Percentiles rank a stretch among this genome's conserved stretches.
phyloP scores from a whole-genome alignment of 1,140 invertebrate species.

The Lanistes nyassanus region DNA sequence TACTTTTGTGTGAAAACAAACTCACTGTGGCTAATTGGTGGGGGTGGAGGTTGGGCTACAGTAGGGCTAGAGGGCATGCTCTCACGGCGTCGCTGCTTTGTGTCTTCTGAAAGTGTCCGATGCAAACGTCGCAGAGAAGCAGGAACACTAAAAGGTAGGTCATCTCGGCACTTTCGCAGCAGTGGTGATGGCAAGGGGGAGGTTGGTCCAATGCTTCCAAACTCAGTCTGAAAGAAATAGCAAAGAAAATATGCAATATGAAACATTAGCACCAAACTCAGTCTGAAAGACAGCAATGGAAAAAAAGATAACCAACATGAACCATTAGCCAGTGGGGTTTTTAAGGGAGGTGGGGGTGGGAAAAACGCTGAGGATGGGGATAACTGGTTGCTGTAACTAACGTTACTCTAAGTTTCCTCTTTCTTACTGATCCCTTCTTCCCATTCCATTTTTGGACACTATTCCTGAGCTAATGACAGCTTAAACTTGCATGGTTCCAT shows the following conservation, averaged over 20 bases:
- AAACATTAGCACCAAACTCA: too few species aligned
- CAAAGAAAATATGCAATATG: constrained; percentile 2
- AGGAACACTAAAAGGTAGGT: constrained; percentile 56
- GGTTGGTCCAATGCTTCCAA: constrained; percentile 45
- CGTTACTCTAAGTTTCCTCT: too few species aligned
- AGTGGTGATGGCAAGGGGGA: constrained; percentile 53
- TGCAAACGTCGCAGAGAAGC: constrained; percentile 62
- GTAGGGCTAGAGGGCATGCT: constrained; percentile 65
- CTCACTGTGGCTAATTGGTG: constrained; percentile 51
- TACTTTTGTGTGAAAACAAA: too few species aligned
- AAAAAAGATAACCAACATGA: constrained; percentile 3
- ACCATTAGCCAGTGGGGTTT: too few species aligned
- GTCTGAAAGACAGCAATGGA: constrained; percentile 50
- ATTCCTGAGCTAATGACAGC: too few species aligned
- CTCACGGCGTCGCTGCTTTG: constrained; percentile 60
- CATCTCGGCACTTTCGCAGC: constrained; percentile 53
- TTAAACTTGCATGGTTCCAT: too few species aligned
- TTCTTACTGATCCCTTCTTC: too few species aligned
- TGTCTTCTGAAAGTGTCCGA: constrained; percentile 67
- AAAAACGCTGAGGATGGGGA: too few species aligned
- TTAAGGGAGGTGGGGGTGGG: too few species aligned
- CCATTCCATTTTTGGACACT: too few species aligned
- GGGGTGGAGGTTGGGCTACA: constrained; percentile 30
- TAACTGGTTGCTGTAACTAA: too few species aligned
- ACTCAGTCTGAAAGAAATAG: constrained; percentile 57